Base-by-base conservation (phyloP, 23 tunicate genomes). In the Halocynthia roretzi region DNA sequence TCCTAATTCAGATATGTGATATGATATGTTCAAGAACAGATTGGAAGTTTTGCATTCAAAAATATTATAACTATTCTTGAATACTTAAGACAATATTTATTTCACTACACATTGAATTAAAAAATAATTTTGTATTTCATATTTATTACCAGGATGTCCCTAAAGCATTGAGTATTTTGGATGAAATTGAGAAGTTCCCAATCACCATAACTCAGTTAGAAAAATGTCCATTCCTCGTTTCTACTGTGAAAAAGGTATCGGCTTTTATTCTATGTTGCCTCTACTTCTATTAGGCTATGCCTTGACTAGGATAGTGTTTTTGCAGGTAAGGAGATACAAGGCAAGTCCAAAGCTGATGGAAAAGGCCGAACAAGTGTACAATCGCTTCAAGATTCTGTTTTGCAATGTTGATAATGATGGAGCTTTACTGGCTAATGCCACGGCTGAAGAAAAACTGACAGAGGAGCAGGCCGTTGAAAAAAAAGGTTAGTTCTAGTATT, bases 321-420 rank as follows among this genome's bases (percentile, higher is more conserved):
- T 8, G 50, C 76, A 74, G 78, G 82, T 92, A 18, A 67, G 98
- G 75, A 72, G 88, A 69, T 92, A 92, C 77, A 86, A 80, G 64
- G 86, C 97, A 11, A 91, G 90, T 61, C 90, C 88, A 61, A 91
- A 91, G 67, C 67, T 91, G 56, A 91, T 91, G 97, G 90, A 91
- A 50, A 85, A 85, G 61, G 88, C 97, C 11, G 87, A 85, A 10
- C 77, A 91, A 52, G 97, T 85, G 14, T 91, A 91, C 80, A 78
- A 91, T 71, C 75, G 86, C 15, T 91, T 91, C 57, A 91, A 91
- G 58, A 21, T 85, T 8, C 56, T 85, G 7, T 85, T 82, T 66
- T 85, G 91, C 56, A 84, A 84, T 5, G 51, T 89, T 19, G 96
- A 89, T 72, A 89, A 89, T 71, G 96, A 86, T 66, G 84, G 87